Evolutionary conservation across 2,797 vertebrate genomes (phyloP).

Genomic region (Anisognathus igniventris): DNA sequence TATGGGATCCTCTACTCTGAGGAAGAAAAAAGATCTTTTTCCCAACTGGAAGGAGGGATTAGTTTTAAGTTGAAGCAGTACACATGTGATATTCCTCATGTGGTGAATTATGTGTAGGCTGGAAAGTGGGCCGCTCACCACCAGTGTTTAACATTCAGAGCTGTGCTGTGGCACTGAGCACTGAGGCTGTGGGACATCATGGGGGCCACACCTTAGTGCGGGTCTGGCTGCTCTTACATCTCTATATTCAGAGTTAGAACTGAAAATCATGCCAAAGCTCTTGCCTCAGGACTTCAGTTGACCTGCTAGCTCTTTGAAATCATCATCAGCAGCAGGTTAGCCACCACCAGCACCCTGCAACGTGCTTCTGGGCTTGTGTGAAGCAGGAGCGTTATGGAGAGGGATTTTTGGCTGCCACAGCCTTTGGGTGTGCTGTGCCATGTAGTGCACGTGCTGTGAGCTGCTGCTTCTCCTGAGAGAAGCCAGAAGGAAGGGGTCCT

Average conservation of each 20-base stretch:
- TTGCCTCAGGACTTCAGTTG: not conserved
- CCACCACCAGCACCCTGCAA: rapidly evolving
- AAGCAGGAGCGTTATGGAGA: not conserved
- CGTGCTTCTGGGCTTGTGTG: not conserved
- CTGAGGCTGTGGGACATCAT: not conserved
- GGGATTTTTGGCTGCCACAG: not conserved
- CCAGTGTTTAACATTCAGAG: not conserved
- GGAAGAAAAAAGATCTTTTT: slow-evolving; percentile 31
- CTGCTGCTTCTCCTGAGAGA: not conserved
- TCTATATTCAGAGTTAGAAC: not conserved
- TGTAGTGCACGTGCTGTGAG: rapidly evolving
- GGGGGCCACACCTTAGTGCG: rapidly evolving
- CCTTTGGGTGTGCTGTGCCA: rapidly evolving
- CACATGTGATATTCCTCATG: slow-evolving; percentile 12
- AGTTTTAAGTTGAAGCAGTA: slow-evolving; percentile 30
- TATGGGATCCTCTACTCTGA: slow-evolving; percentile 5
- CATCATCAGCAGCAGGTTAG: not conserved
- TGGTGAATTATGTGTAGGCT: not conserved
- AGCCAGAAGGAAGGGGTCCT: not conserved
- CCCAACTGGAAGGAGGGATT: slow-evolving; percentile 3
- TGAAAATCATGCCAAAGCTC: not conserved
- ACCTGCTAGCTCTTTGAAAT: not conserved
- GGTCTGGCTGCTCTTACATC: not conserved
- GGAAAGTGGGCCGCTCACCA: not conserved
- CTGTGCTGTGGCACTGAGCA: not conserved